Base-by-base conservation (phyloP, 2,797 vertebrate genomes). In the Catamblyrhynchus diadema region DNA sequence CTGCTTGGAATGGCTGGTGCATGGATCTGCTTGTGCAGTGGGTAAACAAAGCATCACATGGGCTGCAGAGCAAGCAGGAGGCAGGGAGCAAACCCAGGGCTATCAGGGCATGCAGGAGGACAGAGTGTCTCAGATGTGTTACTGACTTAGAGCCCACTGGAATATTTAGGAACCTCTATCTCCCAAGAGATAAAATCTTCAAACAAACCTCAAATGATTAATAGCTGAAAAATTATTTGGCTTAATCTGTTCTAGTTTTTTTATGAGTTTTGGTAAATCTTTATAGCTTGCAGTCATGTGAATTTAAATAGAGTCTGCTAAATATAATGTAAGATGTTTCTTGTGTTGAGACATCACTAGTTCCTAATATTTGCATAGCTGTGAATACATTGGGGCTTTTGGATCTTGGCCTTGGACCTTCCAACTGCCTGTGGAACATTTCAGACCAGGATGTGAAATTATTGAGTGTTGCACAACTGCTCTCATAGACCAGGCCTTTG, bases 1-100 rank as follows among this genome's bases (percentile, higher is more conserved):
- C 72, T 78, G 59, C 71, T 2, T 7, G 77, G 64, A 57, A 92
- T 16, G 90, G 91, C 73, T 41, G 59, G 81, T 75, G 92, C 84
- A 57, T 2, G 6, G 56, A 66, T 83, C 91, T 85, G 80, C 90
- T 61, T 35, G 78, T 66, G 86, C 73, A 73, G 81, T 4, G 75
- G 33, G 69, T 84, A 94, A 96, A 95, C 88, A 90, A 81, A 96
- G 87, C 92, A 71, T 74, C 90, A 60, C 77, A 72, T 22, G 90
- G 83, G 91, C 64, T 45, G 64, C 78, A 71, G 69, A 37, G 69
- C 66, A 45, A 70, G 94, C 89, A 39, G 10, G 12, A 47, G 71
- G 14, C 39, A 4, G 3, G 6, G 22, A 32, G 51, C 71, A 73
- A 78, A 74, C 32, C 50, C 59, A 0, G 14, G 59, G 1, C 8